Evolutionary conservation across 2,797 vertebrate species (phyloP).

Genomic region (Microchirus variegatus): DNA sequence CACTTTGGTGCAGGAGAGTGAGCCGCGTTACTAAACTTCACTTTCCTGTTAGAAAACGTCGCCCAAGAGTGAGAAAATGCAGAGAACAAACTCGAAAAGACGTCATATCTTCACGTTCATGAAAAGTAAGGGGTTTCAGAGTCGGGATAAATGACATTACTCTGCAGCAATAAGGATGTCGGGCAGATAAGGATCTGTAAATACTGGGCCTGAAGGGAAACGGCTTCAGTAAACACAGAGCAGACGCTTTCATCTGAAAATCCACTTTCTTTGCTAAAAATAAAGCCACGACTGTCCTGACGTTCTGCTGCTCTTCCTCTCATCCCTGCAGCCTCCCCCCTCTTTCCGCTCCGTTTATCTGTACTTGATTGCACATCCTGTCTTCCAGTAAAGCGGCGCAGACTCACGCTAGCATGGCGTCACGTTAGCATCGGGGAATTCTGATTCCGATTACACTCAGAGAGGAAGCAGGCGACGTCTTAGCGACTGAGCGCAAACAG

Average conservation of each 20-base stretch:
- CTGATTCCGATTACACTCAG: conserved; percentile 6
- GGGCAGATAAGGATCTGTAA: background rate
- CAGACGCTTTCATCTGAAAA: conserved; percentile 7
- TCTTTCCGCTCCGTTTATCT: conserved; percentile 44
- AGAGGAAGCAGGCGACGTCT: conserved; percentile 22
- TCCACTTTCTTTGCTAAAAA: conserved; percentile 21
- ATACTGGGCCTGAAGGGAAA: background rate
- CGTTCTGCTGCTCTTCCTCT: conserved; percentile 54
- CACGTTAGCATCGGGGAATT: conserved; percentile 25
- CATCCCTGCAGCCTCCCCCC: conserved; percentile 40
- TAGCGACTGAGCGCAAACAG: conserved; percentile 23
- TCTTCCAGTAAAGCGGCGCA: conserved; percentile 42
- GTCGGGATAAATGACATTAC: background rate
- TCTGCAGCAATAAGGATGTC: background rate
- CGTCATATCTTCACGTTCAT: background rate
- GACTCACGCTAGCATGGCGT: conserved; percentile 15
- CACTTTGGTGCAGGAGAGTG: too few species aligned
- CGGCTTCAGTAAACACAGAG: background rate
- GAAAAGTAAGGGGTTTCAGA: background rate
- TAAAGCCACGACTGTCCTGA: conserved; percentile 44
- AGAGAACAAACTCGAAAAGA: too few species aligned
- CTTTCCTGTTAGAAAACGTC: too few species aligned
- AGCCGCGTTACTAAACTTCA: too few species aligned
- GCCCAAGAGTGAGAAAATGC: too few species aligned
- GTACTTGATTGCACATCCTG: conserved; percentile 42